Evolutionary conservation across 2,113 vertebrate genomes (phyloP).

Genomic region (Reinhardtius hippoglossoides): DNA sequence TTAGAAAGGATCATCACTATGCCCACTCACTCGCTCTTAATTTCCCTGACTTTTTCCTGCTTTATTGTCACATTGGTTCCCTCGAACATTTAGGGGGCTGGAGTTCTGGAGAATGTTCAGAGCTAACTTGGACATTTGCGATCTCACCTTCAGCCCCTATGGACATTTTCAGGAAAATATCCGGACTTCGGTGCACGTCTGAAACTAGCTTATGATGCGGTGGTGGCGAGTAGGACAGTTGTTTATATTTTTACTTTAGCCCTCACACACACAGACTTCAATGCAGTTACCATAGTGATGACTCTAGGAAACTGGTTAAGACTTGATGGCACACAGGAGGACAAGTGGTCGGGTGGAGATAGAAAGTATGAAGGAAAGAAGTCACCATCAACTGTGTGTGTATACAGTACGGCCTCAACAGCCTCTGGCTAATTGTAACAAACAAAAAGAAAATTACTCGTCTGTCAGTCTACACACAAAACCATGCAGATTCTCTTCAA

Average conservation of each 20-base stretch:
- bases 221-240: neutral
- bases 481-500: constrained; percentile 16
- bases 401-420: neutral
- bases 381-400: constrained; percentile 2
- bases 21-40: too few relatives aligned
- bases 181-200: too few relatives aligned
- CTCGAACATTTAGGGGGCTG: too few relatives aligned
- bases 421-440: constrained; percentile 15
- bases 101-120: too few relatives aligned
- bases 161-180: too few relatives aligned
- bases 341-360: neutral
- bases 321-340: constrained; percentile 10
- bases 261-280: constrained; percentile 8
- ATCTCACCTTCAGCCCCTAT: too few relatives aligned
- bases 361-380: constrained; percentile 1
- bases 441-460: constrained; percentile 4
- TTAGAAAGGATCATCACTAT: too few relatives aligned
- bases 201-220: neutral
- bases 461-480: constrained; percentile 23
- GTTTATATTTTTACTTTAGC: neutral
- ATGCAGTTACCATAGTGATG: constrained; percentile 31
- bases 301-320: constrained; percentile 15
- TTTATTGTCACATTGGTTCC: too few relatives aligned
- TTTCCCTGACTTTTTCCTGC: too few relatives aligned
- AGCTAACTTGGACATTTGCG: too few relatives aligned